These are phyloP conservation scores for Colaptes auratus DNA, from an alignment of 2,113 vertebrate species.

Conservation along the genomic window DNA sequence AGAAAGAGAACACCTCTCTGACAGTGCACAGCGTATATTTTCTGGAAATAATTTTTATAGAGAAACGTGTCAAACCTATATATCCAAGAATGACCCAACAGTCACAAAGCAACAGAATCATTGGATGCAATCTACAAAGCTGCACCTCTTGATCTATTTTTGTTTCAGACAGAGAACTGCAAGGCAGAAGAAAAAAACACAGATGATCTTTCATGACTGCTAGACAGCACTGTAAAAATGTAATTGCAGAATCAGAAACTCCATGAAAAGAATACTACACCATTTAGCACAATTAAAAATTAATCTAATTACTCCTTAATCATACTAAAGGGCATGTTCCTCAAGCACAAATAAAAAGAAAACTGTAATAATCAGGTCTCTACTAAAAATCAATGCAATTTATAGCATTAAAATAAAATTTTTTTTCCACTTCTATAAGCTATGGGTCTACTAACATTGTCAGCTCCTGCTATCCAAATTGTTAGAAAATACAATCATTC, in stretches of 20 bases:
- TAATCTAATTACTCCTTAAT: constrained; percentile 72
- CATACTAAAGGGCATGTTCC: constrained; percentile 46
- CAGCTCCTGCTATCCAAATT: not conserved
- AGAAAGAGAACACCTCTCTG: constrained; percentile 43
- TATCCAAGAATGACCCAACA: constrained; percentile 60
- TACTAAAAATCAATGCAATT: not conserved
- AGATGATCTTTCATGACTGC: constrained; percentile 67
- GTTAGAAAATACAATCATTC: not conserved
- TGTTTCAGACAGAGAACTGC: constrained; percentile 62
- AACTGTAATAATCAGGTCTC: not conserved
- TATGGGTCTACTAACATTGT: not conserved
- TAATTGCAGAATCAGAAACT: constrained; percentile 68
- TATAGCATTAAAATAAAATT: not conserved
- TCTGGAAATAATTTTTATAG: constrained; percentile 61
- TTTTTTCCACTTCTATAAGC: not conserved
- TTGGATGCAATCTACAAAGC: constrained; percentile 65
- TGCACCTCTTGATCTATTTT: constrained; percentile 65
- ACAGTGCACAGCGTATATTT: constrained; percentile 30
- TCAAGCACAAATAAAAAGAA: constrained; percentile 46
- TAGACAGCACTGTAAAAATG: constrained; percentile 52
- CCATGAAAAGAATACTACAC: constrained; percentile 40
- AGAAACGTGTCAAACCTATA: constrained; percentile 52
- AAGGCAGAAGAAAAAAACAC: constrained; percentile 65
- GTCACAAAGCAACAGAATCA: constrained; percentile 61
- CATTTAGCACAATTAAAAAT: constrained; percentile 63